Conservation (phyloP, 2,797 vertebrate genomes). For the Huso huso region DNA sequence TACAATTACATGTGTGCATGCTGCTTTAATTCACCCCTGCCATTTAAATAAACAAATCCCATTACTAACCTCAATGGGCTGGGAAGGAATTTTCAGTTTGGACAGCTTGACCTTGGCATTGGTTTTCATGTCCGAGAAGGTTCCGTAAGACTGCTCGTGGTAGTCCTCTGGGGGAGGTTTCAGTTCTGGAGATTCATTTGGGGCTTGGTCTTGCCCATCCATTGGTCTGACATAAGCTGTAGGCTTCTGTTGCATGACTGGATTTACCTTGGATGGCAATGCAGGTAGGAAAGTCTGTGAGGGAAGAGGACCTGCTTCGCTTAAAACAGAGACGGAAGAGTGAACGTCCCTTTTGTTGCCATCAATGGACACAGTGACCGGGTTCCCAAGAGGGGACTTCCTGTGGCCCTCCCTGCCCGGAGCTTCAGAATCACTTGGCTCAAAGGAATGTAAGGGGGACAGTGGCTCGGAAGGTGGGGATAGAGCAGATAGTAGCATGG, state of each 20-base stretch:
- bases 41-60: too few relatives aligned
- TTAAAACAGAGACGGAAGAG: constrained; percentile 30
- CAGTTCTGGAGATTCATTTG: constrained; percentile 72
- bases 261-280: constrained; percentile 66
- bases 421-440: constrained; percentile 43
- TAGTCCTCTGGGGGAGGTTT: constrained; percentile 70
- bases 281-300: constrained; percentile 72
- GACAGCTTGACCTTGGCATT: constrained; percentile 57
- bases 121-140: constrained; percentile 55
- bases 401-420: constrained; percentile 34
- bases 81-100: constrained; percentile 63
- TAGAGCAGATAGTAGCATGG: constrained; percentile 56
- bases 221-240: constrained; percentile 92
- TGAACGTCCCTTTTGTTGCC: constrained; percentile 41
- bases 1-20: too few relatives aligned
- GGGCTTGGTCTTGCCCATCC: constrained; percentile 86
- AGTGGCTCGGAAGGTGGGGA: constrained; percentile 57
- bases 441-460: constrained; percentile 72
- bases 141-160: constrained; percentile 50
- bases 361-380: constrained; percentile 34
- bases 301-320: constrained; percentile 49
- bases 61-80: constrained; percentile 69
- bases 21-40: too few relatives aligned
- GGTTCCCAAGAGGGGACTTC: constrained; percentile 35
- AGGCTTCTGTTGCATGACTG: constrained; percentile 78